Conservation (phyloP, 2,888 invertebrate species). For the Leucoma salicis region DNA sequence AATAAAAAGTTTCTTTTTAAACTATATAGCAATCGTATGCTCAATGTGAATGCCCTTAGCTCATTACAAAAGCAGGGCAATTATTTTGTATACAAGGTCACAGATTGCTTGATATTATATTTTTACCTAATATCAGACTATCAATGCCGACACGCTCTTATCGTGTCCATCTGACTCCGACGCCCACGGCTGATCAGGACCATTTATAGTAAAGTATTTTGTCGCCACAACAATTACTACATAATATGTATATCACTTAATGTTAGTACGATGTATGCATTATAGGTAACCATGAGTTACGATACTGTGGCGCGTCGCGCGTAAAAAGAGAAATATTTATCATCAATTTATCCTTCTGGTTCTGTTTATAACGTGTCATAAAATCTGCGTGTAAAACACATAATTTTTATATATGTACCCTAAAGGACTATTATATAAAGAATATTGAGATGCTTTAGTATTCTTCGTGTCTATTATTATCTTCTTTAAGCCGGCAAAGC, state of each 20-base stretch:
- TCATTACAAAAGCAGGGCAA: slow-evolving; percentile 59
- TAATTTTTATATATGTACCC: slow-evolving; percentile 67
- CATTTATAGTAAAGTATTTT: slow-evolving; percentile 65
- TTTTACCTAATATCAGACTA: slow-evolving; percentile 43
- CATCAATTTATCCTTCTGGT: slow-evolving; percentile 17
- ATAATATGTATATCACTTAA: slow-evolving; percentile 41
- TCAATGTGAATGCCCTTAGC: too few relatives aligned
- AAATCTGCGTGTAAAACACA: slow-evolving; percentile 55
- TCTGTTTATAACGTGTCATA: slow-evolving; percentile 34
- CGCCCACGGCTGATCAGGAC: slow-evolving; percentile 57
- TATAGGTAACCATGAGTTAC: slow-evolving; percentile 34
- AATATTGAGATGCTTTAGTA: slow-evolving; percentile 51
- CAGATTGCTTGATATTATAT: slow-evolving; percentile 29
- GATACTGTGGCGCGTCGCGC: too few relatives aligned
- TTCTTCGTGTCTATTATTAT: slow-evolving; percentile 68
- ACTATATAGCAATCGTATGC: too few relatives aligned
- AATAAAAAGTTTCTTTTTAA: too few relatives aligned
- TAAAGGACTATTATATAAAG: slow-evolving; percentile 63
- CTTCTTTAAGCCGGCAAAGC: slow-evolving; percentile 65
- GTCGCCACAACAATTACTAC: slow-evolving; percentile 51
- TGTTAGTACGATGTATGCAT: slow-evolving; percentile 36
- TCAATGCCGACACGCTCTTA: slow-evolving; percentile 56
- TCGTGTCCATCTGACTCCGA: slow-evolving; percentile 54
- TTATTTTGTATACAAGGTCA: slow-evolving; percentile 39
- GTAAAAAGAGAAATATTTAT: slow-evolving; percentile 14